Base-by-base conservation (phyloP, 2,113 vertebrate genomes). In the Chascanopsetta lugubris region DNA sequence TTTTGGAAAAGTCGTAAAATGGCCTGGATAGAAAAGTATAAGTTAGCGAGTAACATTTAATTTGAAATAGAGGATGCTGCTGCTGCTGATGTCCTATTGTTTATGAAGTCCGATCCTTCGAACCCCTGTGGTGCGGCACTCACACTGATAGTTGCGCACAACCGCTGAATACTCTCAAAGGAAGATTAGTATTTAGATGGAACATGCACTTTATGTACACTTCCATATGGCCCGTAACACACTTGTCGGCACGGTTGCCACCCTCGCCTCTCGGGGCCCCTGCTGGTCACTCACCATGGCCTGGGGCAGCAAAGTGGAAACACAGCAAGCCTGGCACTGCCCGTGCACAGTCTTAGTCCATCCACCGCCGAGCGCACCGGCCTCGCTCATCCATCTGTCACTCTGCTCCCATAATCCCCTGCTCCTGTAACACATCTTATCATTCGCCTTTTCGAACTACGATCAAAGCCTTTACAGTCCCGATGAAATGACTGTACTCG, bases 301-400 rank as follows among this genome's bases (percentile, higher is more conserved):
- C 27, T 6, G 22, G 63, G 51, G 69, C 70, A 77, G 59, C 64
- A 64, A 72, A 77, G 72, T 80, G 82, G 79, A 88, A 85, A 81
- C 57, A 3, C 61, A 64, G 67, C 65, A 20, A 59, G 80, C 50
- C 69, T 87, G 86, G 79, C 85, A 76, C 43, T 51, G 61, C 48
- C 66, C 40, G 32, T n/a, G 4, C 5, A 8, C 55, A 40, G 54
- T 40, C 45, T 4, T 34, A 73, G 55, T 79, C 68, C 72, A 80
- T 40, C 54, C 77, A 57, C 62, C 36, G 13, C 51, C 2, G 34
- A 73, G 69, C 25, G 7, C 75, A 57, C 61, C 68, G 27, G 67
- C 54, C 77, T 59, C 66, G 46, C 48, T 29, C 47, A 63, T 84
- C 86, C 88, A 88, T 90, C 86, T 88, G 83, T 78, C 77, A 72